Conservation (phyloP, 1,140 invertebrate genomes). For the Psix sp. region DNA sequence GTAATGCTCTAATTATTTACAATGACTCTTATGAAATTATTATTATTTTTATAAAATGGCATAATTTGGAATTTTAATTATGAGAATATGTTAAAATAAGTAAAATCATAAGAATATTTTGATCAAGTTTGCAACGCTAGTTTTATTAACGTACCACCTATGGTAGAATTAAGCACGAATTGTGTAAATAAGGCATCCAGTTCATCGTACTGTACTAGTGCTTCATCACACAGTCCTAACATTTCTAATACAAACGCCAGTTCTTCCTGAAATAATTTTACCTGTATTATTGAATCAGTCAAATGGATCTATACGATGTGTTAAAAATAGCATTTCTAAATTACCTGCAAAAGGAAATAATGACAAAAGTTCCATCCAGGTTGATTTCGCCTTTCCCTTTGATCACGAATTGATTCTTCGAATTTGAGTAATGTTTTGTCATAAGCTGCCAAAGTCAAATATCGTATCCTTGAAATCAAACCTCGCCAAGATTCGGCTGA, state of each 20-base stretch:
- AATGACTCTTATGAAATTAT: no score
- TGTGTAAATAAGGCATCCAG: conserved; percentile 97
- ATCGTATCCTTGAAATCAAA: conserved; percentile 87
- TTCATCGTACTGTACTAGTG: conserved; percentile 97
- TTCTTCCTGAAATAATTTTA: conserved; percentile 85
- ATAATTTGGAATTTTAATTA: no score
- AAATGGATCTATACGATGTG: not conserved
- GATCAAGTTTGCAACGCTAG: no score
- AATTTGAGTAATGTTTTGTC: conserved; percentile 90
- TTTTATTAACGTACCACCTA: conserved; percentile 80
- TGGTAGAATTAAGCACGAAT: conserved; percentile 94
- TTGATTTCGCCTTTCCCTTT: conserved; percentile 93
- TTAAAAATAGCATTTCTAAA: conserved; percentile 14
- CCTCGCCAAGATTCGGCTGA: conserved; percentile 93
- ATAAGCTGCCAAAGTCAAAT: conserved; percentile 91
- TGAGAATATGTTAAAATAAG: no score
- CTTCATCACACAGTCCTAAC: conserved; percentile 94
- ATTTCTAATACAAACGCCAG: conserved; percentile 96
- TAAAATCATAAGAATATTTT: no score
- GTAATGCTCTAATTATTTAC: no score
- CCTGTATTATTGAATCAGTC: not conserved
- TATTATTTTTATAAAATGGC: no score
- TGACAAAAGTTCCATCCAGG: conserved; percentile 94
- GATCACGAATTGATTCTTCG: conserved; percentile 93
- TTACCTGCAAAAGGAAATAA: conserved; percentile 94